Base-by-base conservation (phyloP, 1,140 invertebrate species). In the Drosophila virilis region DNA sequence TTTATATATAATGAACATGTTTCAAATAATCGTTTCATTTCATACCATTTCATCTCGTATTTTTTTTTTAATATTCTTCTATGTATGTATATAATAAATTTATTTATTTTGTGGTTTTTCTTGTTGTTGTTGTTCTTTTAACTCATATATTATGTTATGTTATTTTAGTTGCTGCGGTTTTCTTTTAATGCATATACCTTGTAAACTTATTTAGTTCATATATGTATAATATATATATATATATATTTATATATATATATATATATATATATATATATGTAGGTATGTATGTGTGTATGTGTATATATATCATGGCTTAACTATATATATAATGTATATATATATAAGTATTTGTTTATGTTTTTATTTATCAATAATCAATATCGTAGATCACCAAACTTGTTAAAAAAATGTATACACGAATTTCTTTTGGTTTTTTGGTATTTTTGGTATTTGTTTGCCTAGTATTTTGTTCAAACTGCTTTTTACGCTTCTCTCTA, bases 321-420 rank as follows among this genome's bases (percentile, higher is more conserved):
- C 81, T 84, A 84, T 84, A 84, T 84, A 81, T 81, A 82, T 82
- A 80, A 67, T 62, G 72, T 80, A 82, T 83, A 76, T 83, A 61
- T 83, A 61, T 78, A 66, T 76, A 74, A 68, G 54, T 79, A 76
- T 50, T 54, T 69, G 67, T 58, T 59, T 83, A 71, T 79, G 22
- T 55, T 67, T 75, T 58, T 76, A 64, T 78, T 85, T 86, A 86
- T 89, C 77, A 89, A 89, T 88, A 90, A 84, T 89, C 90, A 91
- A 91, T 91, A 91, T 91, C 89, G 81, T 91, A 91, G 84, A 91
- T 91, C 90, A 91, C 90, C 90, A 85, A 91, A 90, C 85, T 91
- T 91, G 76, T 90, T 91, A 89, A 91, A 88, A 89, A 89, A 89
- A 86, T 91, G 81, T 91, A 80, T 88, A 85, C 71, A 89, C 70